Conservation (phyloP, 1,140 invertebrate species). For the Maconellicoccus hirsutus region DNA sequence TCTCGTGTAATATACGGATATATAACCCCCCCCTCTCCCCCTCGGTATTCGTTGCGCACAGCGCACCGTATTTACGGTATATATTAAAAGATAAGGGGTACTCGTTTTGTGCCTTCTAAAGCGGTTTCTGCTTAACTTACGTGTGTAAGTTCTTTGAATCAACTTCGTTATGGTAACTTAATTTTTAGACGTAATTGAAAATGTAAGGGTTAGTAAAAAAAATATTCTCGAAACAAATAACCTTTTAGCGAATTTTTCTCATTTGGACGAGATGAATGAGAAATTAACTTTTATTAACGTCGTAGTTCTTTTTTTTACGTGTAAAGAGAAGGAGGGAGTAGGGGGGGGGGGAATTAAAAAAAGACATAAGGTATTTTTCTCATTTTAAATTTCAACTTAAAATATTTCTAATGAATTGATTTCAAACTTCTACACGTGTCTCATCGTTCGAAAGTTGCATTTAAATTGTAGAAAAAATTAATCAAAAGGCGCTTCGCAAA, state of each 20-base stretch:
- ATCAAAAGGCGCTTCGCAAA: too few relatives aligned
- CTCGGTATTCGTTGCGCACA: neutral
- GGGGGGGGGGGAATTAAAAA: too few relatives aligned
- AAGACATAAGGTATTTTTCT: too few relatives aligned
- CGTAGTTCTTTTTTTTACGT: too few relatives aligned
- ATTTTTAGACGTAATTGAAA: slow-evolving; percentile 1
- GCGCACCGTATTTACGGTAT: neutral
- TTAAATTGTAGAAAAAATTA: too few relatives aligned
- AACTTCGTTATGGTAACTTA: slow-evolving; percentile 18
- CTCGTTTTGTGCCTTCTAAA: slow-evolving; percentile 12
- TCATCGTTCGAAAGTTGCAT: too few relatives aligned
- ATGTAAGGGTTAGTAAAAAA: neutral
- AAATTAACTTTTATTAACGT: too few relatives aligned
- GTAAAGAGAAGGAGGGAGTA: too few relatives aligned
- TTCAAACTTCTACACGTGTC: too few relatives aligned
- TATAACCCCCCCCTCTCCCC: neutral
- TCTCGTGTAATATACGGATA: slow-evolving; percentile 15
- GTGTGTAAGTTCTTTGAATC: slow-evolving; percentile 20
- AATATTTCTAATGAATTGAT: too few relatives aligned
- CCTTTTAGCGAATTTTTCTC: neutral
- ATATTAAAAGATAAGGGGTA: slow-evolving; percentile 18
- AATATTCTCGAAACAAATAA: neutral
- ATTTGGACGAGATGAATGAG: too few relatives aligned
- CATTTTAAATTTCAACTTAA: too few relatives aligned
- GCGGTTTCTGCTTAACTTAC: slow-evolving; percentile 20